Percentiles rank a stretch among this genome's conserved stretches.
phyloP scores from a whole-genome alignment of 1,140 invertebrate genomes.

The Calliopsis andreniformis region DNA sequence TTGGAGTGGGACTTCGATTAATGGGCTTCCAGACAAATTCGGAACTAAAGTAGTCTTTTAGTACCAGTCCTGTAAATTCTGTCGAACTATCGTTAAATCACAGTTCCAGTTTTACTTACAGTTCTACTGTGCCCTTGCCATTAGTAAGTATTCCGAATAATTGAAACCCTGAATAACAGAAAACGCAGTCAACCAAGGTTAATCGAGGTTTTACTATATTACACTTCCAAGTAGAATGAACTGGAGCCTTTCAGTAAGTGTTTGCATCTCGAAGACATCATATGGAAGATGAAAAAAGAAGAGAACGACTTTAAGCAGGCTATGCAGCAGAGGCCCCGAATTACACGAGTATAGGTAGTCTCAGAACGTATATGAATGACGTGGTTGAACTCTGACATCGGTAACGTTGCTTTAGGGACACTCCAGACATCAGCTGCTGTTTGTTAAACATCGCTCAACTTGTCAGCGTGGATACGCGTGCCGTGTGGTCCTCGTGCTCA shows the following conservation, averaged over 20 bases:
- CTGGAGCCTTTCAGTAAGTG: neutral
- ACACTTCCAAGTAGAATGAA: too few species aligned
- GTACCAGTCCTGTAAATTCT: too few species aligned
- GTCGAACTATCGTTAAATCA: too few species aligned
- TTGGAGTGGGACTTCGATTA: too few species aligned
- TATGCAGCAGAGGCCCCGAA: slow-evolving; percentile 1
- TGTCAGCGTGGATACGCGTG: slow-evolving; percentile 58
- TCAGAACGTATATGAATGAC: slow-evolving; percentile 50
- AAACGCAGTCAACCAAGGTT: too few species aligned
- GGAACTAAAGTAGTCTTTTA: too few species aligned
- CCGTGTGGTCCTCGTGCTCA: neutral
- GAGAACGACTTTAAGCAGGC: neutral
- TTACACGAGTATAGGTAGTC: slow-evolving; percentile 23
- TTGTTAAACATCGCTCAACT: slow-evolving; percentile 72
- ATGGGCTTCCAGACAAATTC: too few species aligned
- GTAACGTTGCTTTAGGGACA: slow-evolving; percentile 59
- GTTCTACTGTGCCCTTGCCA: too few species aligned
- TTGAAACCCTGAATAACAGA: too few species aligned
- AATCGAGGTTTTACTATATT: too few species aligned
- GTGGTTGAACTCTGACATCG: slow-evolving; percentile 61
- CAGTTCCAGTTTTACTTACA: too few species aligned
- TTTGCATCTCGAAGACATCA: neutral
- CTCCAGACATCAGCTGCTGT: slow-evolving; percentile 66
- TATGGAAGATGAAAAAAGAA: neutral
- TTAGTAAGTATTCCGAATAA: too few species aligned